These are phyloP conservation scores for Tenualosa ilisha DNA, from an alignment of 2,797 vertebrate species.

Conservation along the genomic window DNA sequence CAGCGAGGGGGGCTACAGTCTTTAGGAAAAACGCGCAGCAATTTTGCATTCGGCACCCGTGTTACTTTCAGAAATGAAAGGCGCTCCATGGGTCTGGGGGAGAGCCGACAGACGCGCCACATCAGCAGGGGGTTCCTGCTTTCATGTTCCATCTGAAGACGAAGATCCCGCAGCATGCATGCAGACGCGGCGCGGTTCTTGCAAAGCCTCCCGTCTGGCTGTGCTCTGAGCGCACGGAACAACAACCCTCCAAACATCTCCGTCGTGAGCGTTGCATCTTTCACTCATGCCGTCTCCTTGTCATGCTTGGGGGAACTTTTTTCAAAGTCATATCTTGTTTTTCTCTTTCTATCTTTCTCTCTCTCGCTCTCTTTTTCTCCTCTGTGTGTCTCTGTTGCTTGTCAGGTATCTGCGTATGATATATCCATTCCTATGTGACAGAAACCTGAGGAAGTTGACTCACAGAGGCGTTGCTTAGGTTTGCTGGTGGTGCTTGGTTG, in stretches of 20 bases:
- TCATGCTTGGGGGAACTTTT: neutral
- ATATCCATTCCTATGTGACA: neutral
- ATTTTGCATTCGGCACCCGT: neutral
- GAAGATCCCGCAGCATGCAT: neutral
- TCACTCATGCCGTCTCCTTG: neutral
- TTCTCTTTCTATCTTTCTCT: neutral
- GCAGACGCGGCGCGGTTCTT: neutral
- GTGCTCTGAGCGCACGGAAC: neutral
- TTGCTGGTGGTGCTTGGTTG: neutral
- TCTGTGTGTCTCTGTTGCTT: neutral
- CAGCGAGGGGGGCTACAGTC: neutral
- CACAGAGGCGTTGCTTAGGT: neutral
- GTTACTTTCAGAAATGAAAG: slow-evolving; percentile 7
- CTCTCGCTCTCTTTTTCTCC: neutral
- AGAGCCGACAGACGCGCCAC: neutral
- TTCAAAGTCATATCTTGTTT: neutral
- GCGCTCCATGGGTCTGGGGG: neutral
- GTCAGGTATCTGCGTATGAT: neutral
- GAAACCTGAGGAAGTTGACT: neutral
- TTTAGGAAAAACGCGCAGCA: too few species aligned
- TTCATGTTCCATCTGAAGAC: neutral
- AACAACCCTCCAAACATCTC: neutral
- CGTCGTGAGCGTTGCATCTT: neutral
- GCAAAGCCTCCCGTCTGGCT: neutral
- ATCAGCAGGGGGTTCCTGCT: neutral